A percentile compares a stretch with the other conserved stretches of the same genome.
phyloP scores from a whole-genome alignment of 64 coral and sea anemone genomes.

The Stylophora pistillata region DNA sequence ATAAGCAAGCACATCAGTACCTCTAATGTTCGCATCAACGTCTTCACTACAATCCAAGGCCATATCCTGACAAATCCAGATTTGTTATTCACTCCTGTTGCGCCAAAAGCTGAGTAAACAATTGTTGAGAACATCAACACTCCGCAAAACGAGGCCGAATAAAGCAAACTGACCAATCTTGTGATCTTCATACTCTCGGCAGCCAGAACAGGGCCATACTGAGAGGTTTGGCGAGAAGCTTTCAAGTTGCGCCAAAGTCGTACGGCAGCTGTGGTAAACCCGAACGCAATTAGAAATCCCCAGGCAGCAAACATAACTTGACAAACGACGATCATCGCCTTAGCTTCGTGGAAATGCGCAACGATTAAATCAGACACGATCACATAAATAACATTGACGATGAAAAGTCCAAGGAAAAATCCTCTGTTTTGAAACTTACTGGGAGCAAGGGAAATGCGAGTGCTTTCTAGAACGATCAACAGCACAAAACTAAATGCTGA shows the following conservation, averaged over 20 bases:
- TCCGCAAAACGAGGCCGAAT: not conserved
- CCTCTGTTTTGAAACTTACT: constrained; percentile 46
- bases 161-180: not conserved
- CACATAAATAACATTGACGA: constrained; percentile 52
- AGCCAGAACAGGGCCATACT: not conserved
- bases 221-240: constrained; percentile 24
- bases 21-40: constrained; percentile 12
- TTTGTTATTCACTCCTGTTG: not conserved
- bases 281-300: constrained; percentile 65
- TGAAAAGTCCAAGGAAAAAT: constrained; percentile 46
- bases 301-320: constrained; percentile 58
- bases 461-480: constrained; percentile 75
- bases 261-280: constrained; percentile 51
- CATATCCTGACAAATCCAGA: not conserved
- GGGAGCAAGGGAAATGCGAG: constrained; percentile 56
- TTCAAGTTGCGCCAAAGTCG: constrained; percentile 66
- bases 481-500: constrained; percentile 68
- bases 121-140: constrained; percentile 8
- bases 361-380: constrained; percentile 67
- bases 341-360: constrained; percentile 25
- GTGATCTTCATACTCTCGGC: constrained; percentile 15
- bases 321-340: constrained; percentile 57
- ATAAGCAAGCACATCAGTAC: constrained; percentile 27
- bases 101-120: constrained; percentile 5
- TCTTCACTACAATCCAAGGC: constrained; percentile 30